Evolutionary conservation across 2,888 invertebrate species (phyloP).

Genomic region (Nomada lathburiana): DNA sequence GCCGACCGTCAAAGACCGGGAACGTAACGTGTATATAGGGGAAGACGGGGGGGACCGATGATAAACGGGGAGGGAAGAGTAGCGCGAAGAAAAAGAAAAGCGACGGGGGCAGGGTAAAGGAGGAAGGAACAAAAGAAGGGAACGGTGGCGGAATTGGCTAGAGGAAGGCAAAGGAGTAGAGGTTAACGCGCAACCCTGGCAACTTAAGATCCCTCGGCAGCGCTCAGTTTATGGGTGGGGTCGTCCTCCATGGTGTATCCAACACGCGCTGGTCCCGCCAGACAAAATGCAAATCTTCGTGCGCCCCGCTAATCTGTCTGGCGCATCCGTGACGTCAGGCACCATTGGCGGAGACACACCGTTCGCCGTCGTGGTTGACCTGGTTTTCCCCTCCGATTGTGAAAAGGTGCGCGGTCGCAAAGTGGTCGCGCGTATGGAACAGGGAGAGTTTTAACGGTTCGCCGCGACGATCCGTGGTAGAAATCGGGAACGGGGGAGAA

Average conservation of each 20-base stretch:
- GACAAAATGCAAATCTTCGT: conserved; percentile 82
- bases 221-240: conserved; percentile 77
- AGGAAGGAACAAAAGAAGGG: conserved; percentile 44
- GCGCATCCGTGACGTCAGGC: conserved; percentile 81
- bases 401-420: conserved; percentile 16
- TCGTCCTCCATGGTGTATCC: conserved; percentile 62
- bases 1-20: conserved; percentile 38
- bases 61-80: conserved; percentile 9
- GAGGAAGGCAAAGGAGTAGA: conserved; percentile 55
- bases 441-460: not conserved
- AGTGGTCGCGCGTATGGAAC: not conserved
- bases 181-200: conserved; percentile 67
- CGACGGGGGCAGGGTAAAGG: conserved; percentile 14
- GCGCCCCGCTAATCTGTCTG: conserved; percentile 81
- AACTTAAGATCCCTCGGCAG: conserved; percentile 59
- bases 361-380: conserved; percentile 42
- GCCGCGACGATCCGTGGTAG: not conserved
- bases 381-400: conserved; percentile 51
- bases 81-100: conserved; percentile 40
- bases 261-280: conserved; percentile 68
- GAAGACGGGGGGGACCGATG: conserved; percentile 52
- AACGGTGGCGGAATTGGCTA: conserved; percentile 53
- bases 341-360: conserved; percentile 75
- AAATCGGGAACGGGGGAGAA: not conserved
- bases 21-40: conserved; percentile 35